Conservation (phyloP, 2,113 vertebrate genomes). For the Lates calcarifer region DNA sequence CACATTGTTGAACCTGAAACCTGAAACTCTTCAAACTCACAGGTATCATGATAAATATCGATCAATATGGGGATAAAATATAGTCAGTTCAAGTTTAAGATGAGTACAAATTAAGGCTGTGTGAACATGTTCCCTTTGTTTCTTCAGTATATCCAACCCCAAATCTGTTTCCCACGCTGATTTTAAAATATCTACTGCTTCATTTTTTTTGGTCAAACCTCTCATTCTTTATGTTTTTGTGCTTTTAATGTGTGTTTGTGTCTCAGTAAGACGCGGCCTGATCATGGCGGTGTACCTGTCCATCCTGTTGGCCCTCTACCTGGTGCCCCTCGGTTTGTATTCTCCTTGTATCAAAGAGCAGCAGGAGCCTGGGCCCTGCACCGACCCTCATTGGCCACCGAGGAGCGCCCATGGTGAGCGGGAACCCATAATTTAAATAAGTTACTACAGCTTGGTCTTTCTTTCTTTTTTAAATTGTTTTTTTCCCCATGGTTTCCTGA, state of each 20-base stretch:
- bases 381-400: slow-evolving; percentile 91
- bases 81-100: no score
- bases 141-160: no score
- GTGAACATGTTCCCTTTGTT: neutral
- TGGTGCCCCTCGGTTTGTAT: slow-evolving; percentile 91
- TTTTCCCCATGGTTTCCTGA: no score
- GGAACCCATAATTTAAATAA: neutral
- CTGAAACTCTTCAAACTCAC: no score
- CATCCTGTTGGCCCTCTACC: slow-evolving; percentile 87
- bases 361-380: slow-evolving; percentile 88
- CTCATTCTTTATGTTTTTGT: neutral
- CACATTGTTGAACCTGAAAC: no score
- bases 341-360: slow-evolving; percentile 91
- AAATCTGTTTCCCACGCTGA: neutral
- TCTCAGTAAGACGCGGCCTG: slow-evolving; percentile 85
- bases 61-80: no score
- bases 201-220: neutral
- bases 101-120: no score
- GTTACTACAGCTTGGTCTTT: no score
- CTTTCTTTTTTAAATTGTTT: neutral
- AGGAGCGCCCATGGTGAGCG: slow-evolving; percentile 93
- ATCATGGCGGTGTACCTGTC: slow-evolving; percentile 86
- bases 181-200: neutral
- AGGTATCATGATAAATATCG: no score
- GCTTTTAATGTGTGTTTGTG: slow-evolving; percentile 15